These are phyloP conservation scores for Enteromius radiatus DNA, from an alignment of 2,797 vertebrate genomes.

Conservation along the genomic window DNA sequence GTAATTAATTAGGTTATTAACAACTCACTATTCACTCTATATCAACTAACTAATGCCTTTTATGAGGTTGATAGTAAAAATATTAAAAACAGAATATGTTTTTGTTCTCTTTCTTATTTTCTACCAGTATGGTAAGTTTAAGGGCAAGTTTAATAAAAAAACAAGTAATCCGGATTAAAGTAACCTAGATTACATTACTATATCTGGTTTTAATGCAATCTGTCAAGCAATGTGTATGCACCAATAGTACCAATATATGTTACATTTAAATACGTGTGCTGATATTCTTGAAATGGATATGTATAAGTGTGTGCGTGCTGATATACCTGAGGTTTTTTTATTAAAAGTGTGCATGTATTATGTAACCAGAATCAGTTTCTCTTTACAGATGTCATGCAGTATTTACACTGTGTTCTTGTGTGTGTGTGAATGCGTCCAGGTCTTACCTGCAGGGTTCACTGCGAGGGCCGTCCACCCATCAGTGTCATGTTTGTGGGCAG, in stretches of 20 bases:
- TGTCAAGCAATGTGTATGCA: too few species aligned
- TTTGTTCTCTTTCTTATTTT: background rate
- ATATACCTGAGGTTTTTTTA: background rate
- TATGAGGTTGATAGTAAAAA: background rate
- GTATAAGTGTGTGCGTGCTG: background rate
- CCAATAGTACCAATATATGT: too few species aligned
- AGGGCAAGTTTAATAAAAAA: background rate
- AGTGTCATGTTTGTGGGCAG: conserved; percentile 34
- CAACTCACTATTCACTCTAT: background rate
- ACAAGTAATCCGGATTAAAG: background rate
- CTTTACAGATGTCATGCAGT: background rate
- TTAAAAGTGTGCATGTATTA: too few species aligned
- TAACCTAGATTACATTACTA: background rate
- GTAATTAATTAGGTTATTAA: background rate
- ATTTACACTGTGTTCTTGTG: background rate
- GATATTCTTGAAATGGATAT: too few species aligned
- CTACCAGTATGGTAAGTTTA: background rate
- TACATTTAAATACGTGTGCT: too few species aligned
- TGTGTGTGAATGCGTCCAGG: background rate
- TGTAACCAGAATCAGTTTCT: background rate
- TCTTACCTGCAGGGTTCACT: conserved; percentile 17
- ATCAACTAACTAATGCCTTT: background rate
- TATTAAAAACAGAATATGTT: background rate
- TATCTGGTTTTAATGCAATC: too few species aligned
- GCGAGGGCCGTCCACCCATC: background rate